phyloP scores from a whole-genome alignment of 2,797 vertebrate species.

The Tokudaia tokunoshimensis region DNA sequence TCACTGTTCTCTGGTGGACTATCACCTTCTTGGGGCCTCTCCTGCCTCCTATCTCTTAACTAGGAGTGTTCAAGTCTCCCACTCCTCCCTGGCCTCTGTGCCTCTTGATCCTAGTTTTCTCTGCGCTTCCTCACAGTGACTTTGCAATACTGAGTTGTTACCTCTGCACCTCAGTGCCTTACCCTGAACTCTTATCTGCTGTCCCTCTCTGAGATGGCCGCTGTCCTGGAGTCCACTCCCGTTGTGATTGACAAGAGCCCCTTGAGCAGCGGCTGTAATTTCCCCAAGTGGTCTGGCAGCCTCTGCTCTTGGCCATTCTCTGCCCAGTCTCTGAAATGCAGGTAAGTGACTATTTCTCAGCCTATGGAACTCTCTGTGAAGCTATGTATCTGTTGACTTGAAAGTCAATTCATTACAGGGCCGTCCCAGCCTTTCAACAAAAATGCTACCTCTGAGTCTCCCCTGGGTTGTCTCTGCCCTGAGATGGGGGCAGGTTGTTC shows the following conservation, averaged over 20 bases:
- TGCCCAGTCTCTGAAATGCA: not conserved
- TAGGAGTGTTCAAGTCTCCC: not conserved
- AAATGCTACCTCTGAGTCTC: not conserved
- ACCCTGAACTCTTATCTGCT: not conserved
- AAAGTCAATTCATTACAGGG: not conserved
- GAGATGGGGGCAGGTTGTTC: not conserved
- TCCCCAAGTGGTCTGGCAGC: not conserved
- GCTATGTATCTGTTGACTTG: not conserved
- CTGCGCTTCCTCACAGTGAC: not conserved
- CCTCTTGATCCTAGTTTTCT: not conserved
- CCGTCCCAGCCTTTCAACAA: not conserved
- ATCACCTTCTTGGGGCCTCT: not conserved
- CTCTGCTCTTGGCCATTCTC: not conserved
- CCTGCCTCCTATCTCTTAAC: not conserved
- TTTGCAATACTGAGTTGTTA: not conserved
- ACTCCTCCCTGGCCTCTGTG: not conserved
- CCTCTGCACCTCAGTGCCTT: not conserved
- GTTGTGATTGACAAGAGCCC: not conserved
- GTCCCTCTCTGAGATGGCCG: not conserved
- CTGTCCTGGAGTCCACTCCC: not conserved
- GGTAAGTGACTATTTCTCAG: not conserved
- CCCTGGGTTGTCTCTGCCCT: not conserved
- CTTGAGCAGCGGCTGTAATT: not conserved
- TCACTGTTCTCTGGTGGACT: not conserved
- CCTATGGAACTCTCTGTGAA: not conserved